Base-by-base conservation (phyloP, 2,113 vertebrate species). In the Noturus placidus region DNA sequence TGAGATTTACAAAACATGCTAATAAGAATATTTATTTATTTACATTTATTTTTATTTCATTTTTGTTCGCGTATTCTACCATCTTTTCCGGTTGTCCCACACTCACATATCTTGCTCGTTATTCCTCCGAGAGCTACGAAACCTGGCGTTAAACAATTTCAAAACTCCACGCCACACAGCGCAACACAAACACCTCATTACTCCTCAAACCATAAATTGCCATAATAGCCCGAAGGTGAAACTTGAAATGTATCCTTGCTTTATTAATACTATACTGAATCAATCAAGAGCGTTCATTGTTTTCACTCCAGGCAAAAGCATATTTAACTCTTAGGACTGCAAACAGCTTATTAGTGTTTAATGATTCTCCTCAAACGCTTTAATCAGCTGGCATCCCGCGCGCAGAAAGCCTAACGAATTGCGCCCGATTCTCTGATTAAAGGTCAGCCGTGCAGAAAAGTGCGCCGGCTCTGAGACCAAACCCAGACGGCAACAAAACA, bases 281-380 rank as follows among this genome's bases (percentile, higher is more conserved):
- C 84, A 83, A 80, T 87, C 87, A 90, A 56, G 8, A 74, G 89
- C 78, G 56, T 92, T 94, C 92, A 92, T 93, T 86, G 80, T 90
- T 88, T 88, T 88, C 27, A 52, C 54, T 33, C 1, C 14, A 22
- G 67, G 77, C 87, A 30, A 82, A 72, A 67, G 70, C 87, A 83
- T 77, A 83, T 87, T 86, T 82, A 59, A 86, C 82, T 70, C 69
- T 85, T 87, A 76, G 46, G 59, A 52, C 61, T 83, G 84, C 87
- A 86, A 86, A 88, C 57, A 79, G 65, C 38, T 88, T 78, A 88
- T 88, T 88, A 86, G 69, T 78, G 56, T 63, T 80, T 83, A 90
- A 82, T 88, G 69, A 65, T 86, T 83, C 22, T 42, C 46, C 76
- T 86, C 27, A 63, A 90, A 86, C 25, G 38, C 72, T 86, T 52